Conservation (phyloP, 2,113 vertebrate species). For the Tachysurus vachellii region DNA sequence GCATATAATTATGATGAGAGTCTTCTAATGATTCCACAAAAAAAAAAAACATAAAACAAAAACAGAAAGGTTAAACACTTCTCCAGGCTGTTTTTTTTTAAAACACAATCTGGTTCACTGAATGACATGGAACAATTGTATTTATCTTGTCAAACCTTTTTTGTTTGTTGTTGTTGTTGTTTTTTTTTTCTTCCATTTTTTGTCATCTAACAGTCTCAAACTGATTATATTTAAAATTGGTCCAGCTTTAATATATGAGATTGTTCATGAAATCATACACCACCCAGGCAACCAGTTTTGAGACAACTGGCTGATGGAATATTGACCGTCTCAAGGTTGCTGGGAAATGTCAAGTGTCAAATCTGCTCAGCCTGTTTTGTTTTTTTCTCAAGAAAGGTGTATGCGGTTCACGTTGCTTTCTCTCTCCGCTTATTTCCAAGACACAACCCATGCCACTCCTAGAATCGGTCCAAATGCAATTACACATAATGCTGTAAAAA, state of each 20-base stretch:
- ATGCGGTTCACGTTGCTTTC: neutral
- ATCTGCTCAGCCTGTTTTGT: neutral
- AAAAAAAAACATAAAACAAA: neutral
- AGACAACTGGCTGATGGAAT: conserved; percentile 5
- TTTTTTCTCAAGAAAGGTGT: neutral
- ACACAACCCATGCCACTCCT: neutral
- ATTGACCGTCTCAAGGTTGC: conserved; percentile 10
- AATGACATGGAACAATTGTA: neutral
- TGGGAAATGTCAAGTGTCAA: conserved; percentile 39
- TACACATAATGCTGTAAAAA: neutral
- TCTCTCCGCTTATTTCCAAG: neutral
- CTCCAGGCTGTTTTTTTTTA: neutral
- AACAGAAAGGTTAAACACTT: neutral
- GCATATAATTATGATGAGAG: neutral
- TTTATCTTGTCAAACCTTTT: neutral
- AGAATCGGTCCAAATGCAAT: neutral
- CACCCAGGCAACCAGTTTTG: neutral
- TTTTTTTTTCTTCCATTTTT: neutral
- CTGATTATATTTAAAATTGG: neutral
- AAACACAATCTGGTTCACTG: neutral
- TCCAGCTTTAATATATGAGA: neutral
- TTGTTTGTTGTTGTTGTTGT: neutral
- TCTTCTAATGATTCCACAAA: neutral
- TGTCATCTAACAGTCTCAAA: neutral
- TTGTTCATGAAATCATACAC: neutral